A percentile compares a stretch with the other conserved stretches of the same genome.
Conservation (phyloP, 2,113 vertebrate species). For the Grammomys dolichurus region DNA sequence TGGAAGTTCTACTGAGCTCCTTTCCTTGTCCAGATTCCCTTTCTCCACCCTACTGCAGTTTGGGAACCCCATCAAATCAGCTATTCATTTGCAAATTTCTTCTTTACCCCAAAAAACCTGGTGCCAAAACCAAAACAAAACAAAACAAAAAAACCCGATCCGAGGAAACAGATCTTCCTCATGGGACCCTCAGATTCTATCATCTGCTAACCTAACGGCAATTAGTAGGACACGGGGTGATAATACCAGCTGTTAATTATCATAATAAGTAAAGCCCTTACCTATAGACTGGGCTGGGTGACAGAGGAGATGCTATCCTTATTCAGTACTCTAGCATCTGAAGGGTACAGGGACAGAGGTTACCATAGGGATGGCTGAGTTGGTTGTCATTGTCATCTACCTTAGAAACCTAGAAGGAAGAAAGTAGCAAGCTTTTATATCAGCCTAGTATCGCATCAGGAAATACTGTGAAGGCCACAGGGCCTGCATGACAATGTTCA, state of each 20-base stretch:
- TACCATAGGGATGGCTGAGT: conserved; percentile 1
- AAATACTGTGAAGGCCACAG: conserved; percentile 40
- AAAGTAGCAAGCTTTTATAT: conserved; percentile 17
- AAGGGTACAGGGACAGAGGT: background rate
- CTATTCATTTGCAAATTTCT: background rate
- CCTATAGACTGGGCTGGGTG: background rate
- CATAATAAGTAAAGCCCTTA: background rate
- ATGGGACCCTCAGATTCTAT: background rate
- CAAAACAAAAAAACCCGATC: background rate
- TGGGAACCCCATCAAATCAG: background rate
- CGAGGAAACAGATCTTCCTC: background rate
- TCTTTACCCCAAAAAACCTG: background rate
- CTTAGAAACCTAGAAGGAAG: conserved; percentile 34
- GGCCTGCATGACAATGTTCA: conserved; percentile 11
- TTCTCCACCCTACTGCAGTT: background rate
- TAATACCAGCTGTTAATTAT: background rate
- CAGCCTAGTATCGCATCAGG: conserved; percentile 55
- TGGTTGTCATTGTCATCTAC: conserved; percentile 44
- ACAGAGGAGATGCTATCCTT: background rate
- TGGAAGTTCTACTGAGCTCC: background rate
- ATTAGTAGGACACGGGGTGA: background rate
- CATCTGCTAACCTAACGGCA: background rate
- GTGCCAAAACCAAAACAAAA: background rate
- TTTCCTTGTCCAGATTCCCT: background rate
- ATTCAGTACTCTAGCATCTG: background rate